Evolutionary conservation across 2,797 vertebrate genomes (phyloP).

Genomic region (Periparus ater): DNA sequence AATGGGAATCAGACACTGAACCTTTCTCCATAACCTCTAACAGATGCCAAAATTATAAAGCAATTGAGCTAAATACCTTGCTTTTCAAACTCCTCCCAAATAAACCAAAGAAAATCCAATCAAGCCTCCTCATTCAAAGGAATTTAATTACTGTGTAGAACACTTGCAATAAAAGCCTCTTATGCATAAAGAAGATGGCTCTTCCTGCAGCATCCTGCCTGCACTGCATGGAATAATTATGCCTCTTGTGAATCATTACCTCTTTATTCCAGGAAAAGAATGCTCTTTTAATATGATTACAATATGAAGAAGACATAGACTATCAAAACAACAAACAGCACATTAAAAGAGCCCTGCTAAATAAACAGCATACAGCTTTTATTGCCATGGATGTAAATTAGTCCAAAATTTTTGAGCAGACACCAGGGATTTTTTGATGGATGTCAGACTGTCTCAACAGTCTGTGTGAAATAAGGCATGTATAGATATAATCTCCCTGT

Average conservation of each 20-base stretch:
- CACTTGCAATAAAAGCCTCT: conserved; percentile 30
- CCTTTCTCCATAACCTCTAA: not conserved
- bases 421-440: conserved; percentile 9
- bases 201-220: conserved; percentile 13
- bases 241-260: conserved; percentile 53
- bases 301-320: not conserved
- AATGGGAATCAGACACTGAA: conserved; percentile 9
- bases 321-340: not conserved
- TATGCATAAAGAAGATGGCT: not conserved
- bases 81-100: conserved; percentile 36
- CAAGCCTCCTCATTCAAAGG: conserved; percentile 41
- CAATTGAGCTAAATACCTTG: conserved; percentile 43
- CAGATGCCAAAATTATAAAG: conserved; percentile 40
- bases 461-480: not conserved
- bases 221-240: conserved; percentile 37
- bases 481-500: not conserved
- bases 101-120: conserved; percentile 52
- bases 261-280: conserved; percentile 51
- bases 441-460: not conserved
- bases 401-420: conserved; percentile 4
- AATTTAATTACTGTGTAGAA: conserved; percentile 51
- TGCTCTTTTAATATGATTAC: conserved; percentile 41
- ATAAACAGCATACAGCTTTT: conserved; percentile 22
- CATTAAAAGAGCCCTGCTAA: not conserved
- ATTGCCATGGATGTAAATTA: conserved; percentile 12